Evolutionary conservation across 2,797 vertebrate genomes (phyloP), one percentile per base, ranked within the genome.

Genomic region (Menidia menidia): DNA sequence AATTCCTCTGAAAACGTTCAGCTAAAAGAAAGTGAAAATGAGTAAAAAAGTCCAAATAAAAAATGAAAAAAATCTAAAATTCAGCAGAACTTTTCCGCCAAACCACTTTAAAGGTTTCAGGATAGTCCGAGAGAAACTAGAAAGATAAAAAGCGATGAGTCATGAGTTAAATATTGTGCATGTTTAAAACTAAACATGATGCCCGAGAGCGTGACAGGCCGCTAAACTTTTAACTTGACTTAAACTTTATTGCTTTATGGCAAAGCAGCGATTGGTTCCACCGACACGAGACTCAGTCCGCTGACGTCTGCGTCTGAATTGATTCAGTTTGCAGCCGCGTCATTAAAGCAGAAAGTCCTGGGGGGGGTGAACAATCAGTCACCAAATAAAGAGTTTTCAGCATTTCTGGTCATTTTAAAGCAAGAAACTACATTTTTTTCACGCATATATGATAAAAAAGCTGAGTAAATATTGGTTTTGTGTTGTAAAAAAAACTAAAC

Each of bases 221-320:
- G 61, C 42, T 45, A 69, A 54, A 57, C 1, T 16, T 4, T 60
- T 18, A 15, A 56, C 35, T 67, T 58, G 67, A 25, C 11, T 35
- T 16, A 7, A 32, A 5, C 70, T 14, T 35, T 44, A 39, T 44
- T 54, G 16, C 35, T 14, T 63, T 8, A 11, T 8, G 7, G 73
- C 50, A 51, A 44, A 62, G 61, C 47, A 9, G 43, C 83, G 19
- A 68, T 73, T 63, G 57, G 73, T 67, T 75, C 60, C 68, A 53
- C 53, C 11, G 31, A 47, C 19, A 10, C 66, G 72, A 73, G 77
- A 85, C 68, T 64, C 51, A 30, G 57, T 73, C 59, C 60, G 54
- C 15, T 48, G 35, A 56, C 53, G 39, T 50, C 25, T 68, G 72
- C 56, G n/a, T 52, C 60, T 81, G 19, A 70, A 80, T 77, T 69